Base-by-base conservation (phyloP, 2,797 vertebrate species). In the Etheostoma perlongum region DNA sequence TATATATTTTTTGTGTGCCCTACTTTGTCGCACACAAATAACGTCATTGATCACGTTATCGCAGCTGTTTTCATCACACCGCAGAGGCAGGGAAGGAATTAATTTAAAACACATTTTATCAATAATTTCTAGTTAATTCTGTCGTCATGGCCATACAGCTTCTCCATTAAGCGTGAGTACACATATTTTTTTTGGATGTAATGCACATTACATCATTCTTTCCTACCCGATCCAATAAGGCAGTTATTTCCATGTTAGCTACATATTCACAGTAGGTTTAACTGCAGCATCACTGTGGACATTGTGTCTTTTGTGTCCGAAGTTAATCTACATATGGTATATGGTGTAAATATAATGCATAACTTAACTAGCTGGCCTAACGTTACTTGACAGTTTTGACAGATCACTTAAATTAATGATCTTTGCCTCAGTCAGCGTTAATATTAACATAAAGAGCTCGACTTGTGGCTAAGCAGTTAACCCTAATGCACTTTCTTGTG, bases 31-130 rank as follows among this genome's bases (percentile, higher is more conserved):
- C 93, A 51, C 40, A 36, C 60, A 67, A 33, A 52, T 16, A 2
- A 80, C 93, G 92, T 92, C 47, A 40, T 1, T 0, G 72, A 13
- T 94, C 87, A 91, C 93, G 90, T 85, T 88, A 74, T 19, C 65
- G 82, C 87, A 86, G 88, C 87, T 91, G 89, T 86, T 86, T 21
- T 23, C 40, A 2, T 76, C 66, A 44, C 30, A 25, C 42, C 65
- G 36, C 46, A 30, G 27, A 87, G 25, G 8, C 67, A 83, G 87
- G 68, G 85, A 88, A 62, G 11, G 19, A 51, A 30, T 55, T 76
- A 4, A 75, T 82, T 75, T 74, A 4, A 65, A 60, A 61, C 4
- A 40, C 9, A 48, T 80, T 55, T 42, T 18, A 33, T 15, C 2
- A 40, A 18, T 42, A 16, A 25, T 30, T 64, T 52, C 16, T 42